phyloP scores from a whole-genome alignment of 2,797 vertebrate genomes.

The Crossoptilon crossoptilon region DNA sequence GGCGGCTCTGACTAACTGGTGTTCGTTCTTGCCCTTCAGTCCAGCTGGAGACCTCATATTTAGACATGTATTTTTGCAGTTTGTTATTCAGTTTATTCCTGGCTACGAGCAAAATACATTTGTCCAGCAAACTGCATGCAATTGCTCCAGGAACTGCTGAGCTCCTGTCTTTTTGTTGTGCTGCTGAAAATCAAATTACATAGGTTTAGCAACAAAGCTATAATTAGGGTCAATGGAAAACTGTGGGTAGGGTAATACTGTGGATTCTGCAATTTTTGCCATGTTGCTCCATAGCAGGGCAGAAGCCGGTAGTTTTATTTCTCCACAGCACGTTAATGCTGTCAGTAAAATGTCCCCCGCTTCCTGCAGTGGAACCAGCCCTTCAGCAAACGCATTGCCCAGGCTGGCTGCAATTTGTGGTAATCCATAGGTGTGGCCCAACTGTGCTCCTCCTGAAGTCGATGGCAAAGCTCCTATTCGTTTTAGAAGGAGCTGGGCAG shows the following conservation, averaged over 20 bases:
- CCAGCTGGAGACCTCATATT: not conserved
- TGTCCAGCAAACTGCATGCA: constrained; percentile 52
- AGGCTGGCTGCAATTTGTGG: not conserved
- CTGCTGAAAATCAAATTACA: constrained; percentile 64
- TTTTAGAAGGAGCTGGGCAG: not conserved
- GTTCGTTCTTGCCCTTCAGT: not conserved
- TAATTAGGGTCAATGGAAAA: constrained; percentile 62
- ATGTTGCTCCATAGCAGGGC: constrained; percentile 26
- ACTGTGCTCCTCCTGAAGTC: not conserved
- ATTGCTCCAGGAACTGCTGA: constrained; percentile 39
- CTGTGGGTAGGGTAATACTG: constrained; percentile 36
- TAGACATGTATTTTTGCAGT: constrained; percentile 4
- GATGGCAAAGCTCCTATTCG: not conserved
- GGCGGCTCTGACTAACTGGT: not conserved
- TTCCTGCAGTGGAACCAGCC: not conserved
- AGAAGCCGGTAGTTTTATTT: constrained; percentile 18
- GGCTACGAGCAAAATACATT: constrained; percentile 28
- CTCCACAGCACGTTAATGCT: not conserved
- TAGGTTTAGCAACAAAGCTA: constrained; percentile 61
- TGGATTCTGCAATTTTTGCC: constrained; percentile 61
- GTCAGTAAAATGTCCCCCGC: constrained; percentile 26
- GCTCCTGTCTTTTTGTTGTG: constrained; percentile 47
- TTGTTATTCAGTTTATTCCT: constrained; percentile 24
- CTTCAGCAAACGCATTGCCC: not conserved
- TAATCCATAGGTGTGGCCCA: not conserved